phyloP scores from a whole-genome alignment of 2,888 invertebrate genomes.

The Pocota personata region DNA sequence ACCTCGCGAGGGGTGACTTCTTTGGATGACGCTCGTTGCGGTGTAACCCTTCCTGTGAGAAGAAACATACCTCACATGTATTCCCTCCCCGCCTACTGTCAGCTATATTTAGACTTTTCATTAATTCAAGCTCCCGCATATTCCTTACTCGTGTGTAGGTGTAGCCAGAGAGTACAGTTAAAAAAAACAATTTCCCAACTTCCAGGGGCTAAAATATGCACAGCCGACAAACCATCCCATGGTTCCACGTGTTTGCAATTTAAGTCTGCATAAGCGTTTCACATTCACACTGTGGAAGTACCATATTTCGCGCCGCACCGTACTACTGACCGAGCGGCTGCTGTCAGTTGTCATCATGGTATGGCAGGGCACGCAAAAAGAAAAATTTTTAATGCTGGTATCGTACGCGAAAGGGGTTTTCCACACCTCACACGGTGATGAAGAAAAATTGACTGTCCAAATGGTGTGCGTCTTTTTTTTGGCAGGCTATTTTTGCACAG shows the following conservation, averaged over 20 bases:
- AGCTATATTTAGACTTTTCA: constrained; percentile 17
- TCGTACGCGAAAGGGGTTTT: constrained; percentile 19
- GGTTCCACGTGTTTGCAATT: constrained; percentile 23
- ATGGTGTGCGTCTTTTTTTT: constrained; percentile 1
- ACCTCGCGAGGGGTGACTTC: constrained; percentile 13
- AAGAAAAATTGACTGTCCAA: constrained; percentile 2
- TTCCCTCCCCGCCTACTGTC: not conserved
- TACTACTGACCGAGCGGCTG: not conserved
- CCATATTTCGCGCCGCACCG: not conserved
- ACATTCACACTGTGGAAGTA: not conserved
- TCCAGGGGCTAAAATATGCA: constrained; percentile 1
- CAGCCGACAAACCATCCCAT: not conserved
- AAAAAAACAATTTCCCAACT: not conserved
- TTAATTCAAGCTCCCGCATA: not conserved
- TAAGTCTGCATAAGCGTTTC: constrained; percentile 4
- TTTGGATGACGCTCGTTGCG: not conserved
- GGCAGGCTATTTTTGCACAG: not conserved
- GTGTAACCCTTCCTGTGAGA: constrained; percentile 39
- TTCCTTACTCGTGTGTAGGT: not conserved
- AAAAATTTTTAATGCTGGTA: constrained; percentile 1
- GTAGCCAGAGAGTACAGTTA: not conserved
- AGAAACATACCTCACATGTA: not conserved
- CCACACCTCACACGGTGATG: constrained; percentile 1
- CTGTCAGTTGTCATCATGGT: constrained; percentile 19
- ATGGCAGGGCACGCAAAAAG: not conserved